These are phyloP conservation scores for Itoplectis maculator DNA, from an alignment of 2,888 invertebrate species.

Conservation along the genomic window DNA sequence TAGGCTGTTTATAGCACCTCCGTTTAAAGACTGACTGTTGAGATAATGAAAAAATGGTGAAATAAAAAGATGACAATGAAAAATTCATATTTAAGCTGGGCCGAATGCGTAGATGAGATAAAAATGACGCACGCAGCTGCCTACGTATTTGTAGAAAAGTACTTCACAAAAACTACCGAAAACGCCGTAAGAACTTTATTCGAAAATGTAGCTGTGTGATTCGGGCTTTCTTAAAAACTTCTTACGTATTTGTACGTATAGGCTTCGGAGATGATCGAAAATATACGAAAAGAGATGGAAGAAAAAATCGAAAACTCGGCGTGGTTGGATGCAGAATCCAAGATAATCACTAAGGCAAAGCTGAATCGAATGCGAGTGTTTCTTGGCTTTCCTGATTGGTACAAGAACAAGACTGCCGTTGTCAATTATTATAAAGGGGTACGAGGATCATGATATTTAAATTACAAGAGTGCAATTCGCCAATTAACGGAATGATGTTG, in stretches of 20 bases:
- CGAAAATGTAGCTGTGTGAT: not conserved
- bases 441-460: slow-evolving; percentile 84
- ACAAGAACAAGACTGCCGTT: slow-evolving; percentile 84
- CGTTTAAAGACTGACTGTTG: not conserved
- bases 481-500: slow-evolving; percentile 65
- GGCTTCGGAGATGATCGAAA: slow-evolving; percentile 85
- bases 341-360: slow-evolving; percentile 85
- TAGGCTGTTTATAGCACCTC: not conserved
- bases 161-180: slow-evolving; percentile 57
- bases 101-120: slow-evolving; percentile 58
- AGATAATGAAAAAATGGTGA: not conserved
- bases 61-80: not conserved
- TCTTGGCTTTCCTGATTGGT: slow-evolving; percentile 87
- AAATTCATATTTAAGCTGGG: slow-evolving; percentile 44
- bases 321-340: slow-evolving; percentile 87
- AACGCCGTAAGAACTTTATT: slow-evolving; percentile 36
- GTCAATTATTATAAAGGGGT: slow-evolving; percentile 86
- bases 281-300: slow-evolving; percentile 85
- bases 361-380: slow-evolving; percentile 84
- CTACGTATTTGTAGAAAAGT: slow-evolving; percentile 61
- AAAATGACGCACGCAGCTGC: slow-evolving; percentile 60
- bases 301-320: slow-evolving; percentile 84
- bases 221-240: not conserved
- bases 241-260: slow-evolving; percentile 52
- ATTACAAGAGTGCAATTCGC: slow-evolving; percentile 85